A percentile compares a stretch with the other conserved stretches of the same genome.
Conservation (phyloP, 2,888 invertebrate genomes). For the Helleia helle region DNA sequence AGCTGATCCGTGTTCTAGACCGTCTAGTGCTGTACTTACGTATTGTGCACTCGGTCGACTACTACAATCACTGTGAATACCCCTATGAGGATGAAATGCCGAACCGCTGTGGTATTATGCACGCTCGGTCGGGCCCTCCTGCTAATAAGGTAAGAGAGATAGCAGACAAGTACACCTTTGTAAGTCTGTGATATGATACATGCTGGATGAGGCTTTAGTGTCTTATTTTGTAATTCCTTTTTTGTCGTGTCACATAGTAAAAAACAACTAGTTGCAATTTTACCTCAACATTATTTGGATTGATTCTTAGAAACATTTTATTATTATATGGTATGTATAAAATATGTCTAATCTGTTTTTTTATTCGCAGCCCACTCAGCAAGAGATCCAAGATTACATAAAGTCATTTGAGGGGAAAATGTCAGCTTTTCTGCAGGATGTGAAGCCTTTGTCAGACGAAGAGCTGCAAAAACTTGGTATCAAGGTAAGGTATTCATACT, state of each 20-base stretch:
- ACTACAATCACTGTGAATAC: constrained; percentile 99
- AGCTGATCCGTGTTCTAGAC: constrained; percentile 78
- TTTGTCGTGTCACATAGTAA: too few relatives aligned
- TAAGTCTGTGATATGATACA: too few relatives aligned
- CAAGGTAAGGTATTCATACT: constrained; percentile 72
- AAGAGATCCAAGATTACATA: constrained; percentile 83
- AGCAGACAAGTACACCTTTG: too few relatives aligned
- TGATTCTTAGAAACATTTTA: too few relatives aligned
- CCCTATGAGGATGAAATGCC: constrained; percentile 99
- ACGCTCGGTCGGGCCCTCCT: constrained; percentile 93
- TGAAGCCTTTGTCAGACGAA: constrained; percentile 79
- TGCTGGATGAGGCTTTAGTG: too few relatives aligned
- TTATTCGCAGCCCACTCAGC: constrained; percentile 74
- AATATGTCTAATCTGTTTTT: too few relatives aligned
- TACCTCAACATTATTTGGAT: too few relatives aligned
- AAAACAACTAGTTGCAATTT: too few relatives aligned
- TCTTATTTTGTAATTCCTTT: too few relatives aligned
- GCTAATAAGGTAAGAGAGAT: constrained; percentile 82
- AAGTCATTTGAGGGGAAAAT: constrained; percentile 93
- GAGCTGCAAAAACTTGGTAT: constrained; percentile 89
- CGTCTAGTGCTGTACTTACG: constrained; percentile 93
- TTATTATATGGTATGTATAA: too few relatives aligned
- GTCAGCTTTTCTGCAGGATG: constrained; percentile 88
- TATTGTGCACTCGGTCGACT: constrained; percentile 98
- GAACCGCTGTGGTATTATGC: constrained; percentile 98